Evolutionary conservation across 2,888 invertebrate genomes (phyloP).

Genomic region (Callimorpha dominula): DNA sequence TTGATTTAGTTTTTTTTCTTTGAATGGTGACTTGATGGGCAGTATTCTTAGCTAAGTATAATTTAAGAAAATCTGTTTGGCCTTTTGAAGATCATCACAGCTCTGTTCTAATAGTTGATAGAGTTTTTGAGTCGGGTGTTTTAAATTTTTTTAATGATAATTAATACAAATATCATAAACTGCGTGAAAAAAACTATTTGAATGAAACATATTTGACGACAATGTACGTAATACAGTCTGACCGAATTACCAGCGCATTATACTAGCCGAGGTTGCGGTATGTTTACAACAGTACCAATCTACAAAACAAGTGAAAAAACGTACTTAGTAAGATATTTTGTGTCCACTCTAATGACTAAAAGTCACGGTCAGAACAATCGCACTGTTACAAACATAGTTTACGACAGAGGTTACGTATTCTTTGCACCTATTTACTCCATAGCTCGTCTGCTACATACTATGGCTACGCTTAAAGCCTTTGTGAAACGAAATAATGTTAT

Average conservation of each 20-base stretch:
- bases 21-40: too few species aligned
- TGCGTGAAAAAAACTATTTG: neutral
- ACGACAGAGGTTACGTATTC: constrained; percentile 1
- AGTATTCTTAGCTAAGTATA: too few species aligned
- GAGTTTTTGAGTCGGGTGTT: too few species aligned
- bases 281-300: neutral
- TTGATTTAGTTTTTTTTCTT: too few species aligned
- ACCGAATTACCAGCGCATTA: constrained; percentile 12
- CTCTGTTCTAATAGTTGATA: too few species aligned
- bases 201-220: neutral
- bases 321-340: neutral
- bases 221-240: constrained; percentile 11
- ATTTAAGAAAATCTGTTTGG: too few species aligned
- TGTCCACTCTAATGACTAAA: constrained; percentile 4
- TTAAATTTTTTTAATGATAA: too few species aligned
- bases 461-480: neutral
- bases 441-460: neutral
- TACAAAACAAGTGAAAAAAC: constrained; percentile 11
- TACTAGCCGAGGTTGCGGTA: neutral
- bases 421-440: neutral
- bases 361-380: constrained; percentile 12
- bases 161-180: too few species aligned
- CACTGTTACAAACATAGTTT: constrained; percentile 1
- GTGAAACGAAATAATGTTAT: neutral
- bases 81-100: too few species aligned